Evolutionary conservation across 2,888 invertebrate genomes (phyloP), one percentile per base, ranked within the genome.

Genomic region (Heliconius cydno): DNA sequence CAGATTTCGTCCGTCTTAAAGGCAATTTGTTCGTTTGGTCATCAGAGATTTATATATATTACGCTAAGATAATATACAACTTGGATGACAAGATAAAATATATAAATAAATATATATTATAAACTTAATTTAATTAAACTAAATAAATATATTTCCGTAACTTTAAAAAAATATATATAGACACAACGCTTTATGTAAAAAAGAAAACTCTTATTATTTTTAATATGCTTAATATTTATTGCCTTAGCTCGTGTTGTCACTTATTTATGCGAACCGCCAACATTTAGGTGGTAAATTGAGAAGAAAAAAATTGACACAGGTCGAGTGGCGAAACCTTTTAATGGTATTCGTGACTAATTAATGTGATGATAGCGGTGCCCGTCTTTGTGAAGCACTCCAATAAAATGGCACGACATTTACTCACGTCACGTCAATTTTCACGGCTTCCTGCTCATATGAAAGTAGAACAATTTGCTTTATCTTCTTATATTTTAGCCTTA

Each of bases 391-490:
- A 66, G 72, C 46, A 38, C 73, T 25, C 73, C 60, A 78, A 78
- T 72, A 72, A 78, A 78, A 65, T 71, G 66, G 60, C 77, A 72
- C 30, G 73, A 73, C 65, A 72, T 78, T 78, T 77, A 78, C 34
- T 73, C 73, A 73, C 73, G 60, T 73, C 60, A 73, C 73, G 57
- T 73, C 60, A 25, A 73, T 73, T 73, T 73, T 73, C 60, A 73
- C 60, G 73, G 60, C 60, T 73, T 73, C 73, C 34, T 73, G 72
- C 52, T 7, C 72, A 73, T 73, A 60, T 60, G 34, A 25, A 73
- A 73, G 60, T 60, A 73, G 30, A 73, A 60, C 34, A 57, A 72
- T 73, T 73, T 60, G 7, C 15, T 38, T 13, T 25, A 60, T 13
- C 73, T 34, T 73, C 38, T 34, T 60, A 57, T 57, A 73, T 73